These are phyloP conservation scores for Euplexia lucipara DNA, from an alignment of 2,888 invertebrate species.

Conservation along the genomic window DNA sequence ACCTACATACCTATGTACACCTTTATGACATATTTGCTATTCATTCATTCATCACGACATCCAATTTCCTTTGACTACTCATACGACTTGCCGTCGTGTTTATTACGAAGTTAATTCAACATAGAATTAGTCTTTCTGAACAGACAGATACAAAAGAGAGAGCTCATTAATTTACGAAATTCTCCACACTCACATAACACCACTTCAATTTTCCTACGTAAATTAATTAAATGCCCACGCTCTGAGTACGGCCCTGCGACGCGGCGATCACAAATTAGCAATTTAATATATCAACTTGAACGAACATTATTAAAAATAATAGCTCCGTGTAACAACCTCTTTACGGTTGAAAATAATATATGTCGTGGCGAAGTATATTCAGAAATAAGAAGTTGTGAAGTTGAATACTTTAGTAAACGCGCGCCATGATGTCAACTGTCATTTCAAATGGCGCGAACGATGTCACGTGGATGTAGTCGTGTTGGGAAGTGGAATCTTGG, in stretches of 20 bases:
- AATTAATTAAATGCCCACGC: slow-evolving; percentile 26
- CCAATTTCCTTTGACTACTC: slow-evolving; percentile 45
- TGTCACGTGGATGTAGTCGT: too few species aligned
- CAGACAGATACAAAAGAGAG: slow-evolving; percentile 45
- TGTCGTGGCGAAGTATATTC: too few species aligned
- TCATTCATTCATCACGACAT: slow-evolving; percentile 37
- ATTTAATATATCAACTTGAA: slow-evolving; percentile 46
- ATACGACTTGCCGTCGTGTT: slow-evolving; percentile 25
- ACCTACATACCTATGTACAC: neutral
- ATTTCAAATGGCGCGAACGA: too few species aligned
- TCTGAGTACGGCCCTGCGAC: slow-evolving; percentile 36
- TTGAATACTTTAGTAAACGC: too few species aligned
- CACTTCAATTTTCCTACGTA: slow-evolving; percentile 32
- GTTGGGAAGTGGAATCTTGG: too few species aligned
- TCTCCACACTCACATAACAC: slow-evolving; percentile 32
- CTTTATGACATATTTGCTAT: slow-evolving; percentile 19
- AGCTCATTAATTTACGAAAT: slow-evolving; percentile 47
- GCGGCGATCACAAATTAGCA: slow-evolving; percentile 36
- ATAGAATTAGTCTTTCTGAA: slow-evolving; percentile 37
- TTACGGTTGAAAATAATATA: too few species aligned
- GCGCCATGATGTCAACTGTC: too few species aligned
- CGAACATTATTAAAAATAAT: slow-evolving; percentile 63
- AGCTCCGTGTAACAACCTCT: slow-evolving; percentile 57
- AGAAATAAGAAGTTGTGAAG: too few species aligned
- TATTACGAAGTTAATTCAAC: slow-evolving; percentile 49